These are phyloP conservation scores for Agrilus cyanescens DNA, from an alignment of 2,888 invertebrate species.

Conservation along the genomic window DNA sequence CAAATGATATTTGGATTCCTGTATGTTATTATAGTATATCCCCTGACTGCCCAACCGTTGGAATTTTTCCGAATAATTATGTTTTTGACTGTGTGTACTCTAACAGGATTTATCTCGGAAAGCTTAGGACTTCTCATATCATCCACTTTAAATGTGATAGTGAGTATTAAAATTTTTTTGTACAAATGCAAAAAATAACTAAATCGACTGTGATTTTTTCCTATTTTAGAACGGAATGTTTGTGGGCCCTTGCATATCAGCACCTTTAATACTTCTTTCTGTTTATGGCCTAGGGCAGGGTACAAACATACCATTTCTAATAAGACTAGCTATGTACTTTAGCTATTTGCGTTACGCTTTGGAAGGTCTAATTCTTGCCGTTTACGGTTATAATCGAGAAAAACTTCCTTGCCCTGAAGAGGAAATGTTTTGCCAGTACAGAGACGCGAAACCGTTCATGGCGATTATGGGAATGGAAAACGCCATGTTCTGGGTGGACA, in stretches of 20 bases:
- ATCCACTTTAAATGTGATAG: constrained; percentile 63
- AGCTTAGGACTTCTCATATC: constrained; percentile 66
- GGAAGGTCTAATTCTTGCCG: constrained; percentile 67
- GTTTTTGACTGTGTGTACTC: constrained; percentile 57
- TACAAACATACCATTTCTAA: constrained; percentile 54
- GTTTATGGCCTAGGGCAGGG: constrained; percentile 69
- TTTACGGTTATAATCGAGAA: constrained; percentile 62
- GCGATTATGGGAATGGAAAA: constrained; percentile 63
- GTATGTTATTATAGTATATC: constrained; percentile 59
- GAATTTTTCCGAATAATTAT: constrained; percentile 53
- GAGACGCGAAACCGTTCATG: constrained; percentile 61
- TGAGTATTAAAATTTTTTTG: constrained; percentile 37
- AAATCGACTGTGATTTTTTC: constrained; percentile 4
- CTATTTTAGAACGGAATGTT: constrained; percentile 71
- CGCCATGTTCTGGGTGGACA: constrained; percentile 54
- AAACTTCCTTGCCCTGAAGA: constrained; percentile 62
- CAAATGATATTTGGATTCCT: constrained; percentile 56
- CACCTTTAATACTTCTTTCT: constrained; percentile 79
- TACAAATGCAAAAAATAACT: neutral
- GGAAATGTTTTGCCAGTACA: constrained; percentile 64
- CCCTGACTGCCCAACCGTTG: constrained; percentile 65
- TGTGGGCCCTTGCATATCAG: constrained; percentile 74
- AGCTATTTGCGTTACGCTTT: constrained; percentile 59
- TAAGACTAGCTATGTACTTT: constrained; percentile 66
- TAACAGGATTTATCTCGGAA: constrained; percentile 66